Evolutionary conservation across 2,888 invertebrate species (phyloP).

Genomic region (Diloba caeruleocephala): DNA sequence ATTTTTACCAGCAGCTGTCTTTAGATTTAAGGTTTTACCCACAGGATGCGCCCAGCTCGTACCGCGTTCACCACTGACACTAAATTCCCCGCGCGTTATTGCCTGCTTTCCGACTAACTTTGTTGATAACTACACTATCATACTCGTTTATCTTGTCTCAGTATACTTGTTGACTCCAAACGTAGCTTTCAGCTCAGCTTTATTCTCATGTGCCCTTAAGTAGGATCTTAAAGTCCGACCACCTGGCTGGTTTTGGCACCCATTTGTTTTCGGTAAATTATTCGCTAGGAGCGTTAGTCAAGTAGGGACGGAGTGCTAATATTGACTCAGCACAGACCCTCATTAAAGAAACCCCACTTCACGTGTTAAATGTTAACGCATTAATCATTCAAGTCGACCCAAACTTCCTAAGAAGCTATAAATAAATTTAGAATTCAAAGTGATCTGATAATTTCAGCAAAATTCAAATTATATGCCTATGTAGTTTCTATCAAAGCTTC

Average conservation of each 20-base stretch:
- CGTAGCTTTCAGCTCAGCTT: too few relatives aligned
- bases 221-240: slow-evolving; percentile 2
- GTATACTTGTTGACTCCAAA: too few relatives aligned
- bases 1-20: too few relatives aligned
- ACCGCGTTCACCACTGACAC: too few relatives aligned
- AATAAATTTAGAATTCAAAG: slow-evolving; percentile 7
- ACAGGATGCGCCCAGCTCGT: too few relatives aligned
- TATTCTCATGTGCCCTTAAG: slow-evolving; percentile 12
- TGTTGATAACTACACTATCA: too few relatives aligned
- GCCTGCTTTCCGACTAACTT: too few relatives aligned
- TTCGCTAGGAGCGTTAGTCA: slow-evolving; percentile 7
- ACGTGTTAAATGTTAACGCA: slow-evolving; percentile 17
- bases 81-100: too few relatives aligned
- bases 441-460: not conserved
- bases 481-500: not conserved
- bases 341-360: slow-evolving; percentile 23
- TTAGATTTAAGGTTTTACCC: too few relatives aligned
- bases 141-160: too few relatives aligned
- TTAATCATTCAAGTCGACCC: slow-evolving; percentile 30
- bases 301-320: slow-evolving; percentile 9
- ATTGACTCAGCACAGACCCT: slow-evolving; percentile 19
- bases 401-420: slow-evolving; percentile 9
- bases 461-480: not conserved
- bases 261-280: slow-evolving; percentile 24
- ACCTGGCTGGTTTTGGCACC: slow-evolving; percentile 14